phyloP scores from a whole-genome alignment of 2,113 vertebrate genomes.

The Periophthalmodon schlosseri region DNA sequence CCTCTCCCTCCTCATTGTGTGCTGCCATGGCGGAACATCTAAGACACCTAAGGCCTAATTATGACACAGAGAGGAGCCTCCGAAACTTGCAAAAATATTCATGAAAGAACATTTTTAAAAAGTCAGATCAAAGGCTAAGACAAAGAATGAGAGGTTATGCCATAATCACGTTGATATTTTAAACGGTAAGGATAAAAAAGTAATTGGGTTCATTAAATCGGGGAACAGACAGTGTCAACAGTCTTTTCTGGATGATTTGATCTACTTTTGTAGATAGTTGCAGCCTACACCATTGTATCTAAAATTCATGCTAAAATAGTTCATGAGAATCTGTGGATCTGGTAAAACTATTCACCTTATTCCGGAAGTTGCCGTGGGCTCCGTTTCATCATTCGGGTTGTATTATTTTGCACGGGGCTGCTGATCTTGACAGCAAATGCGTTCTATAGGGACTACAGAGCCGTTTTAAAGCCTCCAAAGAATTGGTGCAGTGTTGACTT shows the following conservation, averaged over 20 bases:
- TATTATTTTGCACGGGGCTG: too few species aligned
- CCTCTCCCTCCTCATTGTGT: slow-evolving; percentile 24
- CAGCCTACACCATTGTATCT: slow-evolving; percentile 1
- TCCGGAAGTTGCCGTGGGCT: too few species aligned
- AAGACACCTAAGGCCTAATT: slow-evolving; percentile 53
- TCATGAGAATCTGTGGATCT: not conserved
- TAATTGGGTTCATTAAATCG: slow-evolving; percentile 53
- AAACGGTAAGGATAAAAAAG: slow-evolving; percentile 44
- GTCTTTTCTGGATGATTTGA: slow-evolving; percentile 10
- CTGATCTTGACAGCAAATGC: too few species aligned
- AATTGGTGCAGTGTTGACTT: too few species aligned
- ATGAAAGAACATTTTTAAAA: slow-evolving; percentile 49
- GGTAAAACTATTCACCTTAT: not conserved
- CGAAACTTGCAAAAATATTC: slow-evolving; percentile 54
- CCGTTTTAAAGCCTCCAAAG: too few species aligned
- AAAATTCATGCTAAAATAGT: slow-evolving; percentile 17
- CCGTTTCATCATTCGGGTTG: too few species aligned
- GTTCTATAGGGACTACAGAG: too few species aligned
- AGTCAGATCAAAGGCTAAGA: slow-evolving; percentile 39
- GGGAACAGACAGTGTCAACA: slow-evolving; percentile 21
- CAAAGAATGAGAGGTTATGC: slow-evolving; percentile 30
- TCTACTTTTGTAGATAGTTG: slow-evolving; percentile 8
- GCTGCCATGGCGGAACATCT: slow-evolving; percentile 11
- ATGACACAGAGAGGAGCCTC: slow-evolving; percentile 38
- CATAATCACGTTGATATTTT: slow-evolving; percentile 48